A percentile compares a stretch with the other conserved stretches of the same genome.
phyloP scores from a whole-genome alignment of 2,113 vertebrate species.

The Saguinus imperator region DNA sequence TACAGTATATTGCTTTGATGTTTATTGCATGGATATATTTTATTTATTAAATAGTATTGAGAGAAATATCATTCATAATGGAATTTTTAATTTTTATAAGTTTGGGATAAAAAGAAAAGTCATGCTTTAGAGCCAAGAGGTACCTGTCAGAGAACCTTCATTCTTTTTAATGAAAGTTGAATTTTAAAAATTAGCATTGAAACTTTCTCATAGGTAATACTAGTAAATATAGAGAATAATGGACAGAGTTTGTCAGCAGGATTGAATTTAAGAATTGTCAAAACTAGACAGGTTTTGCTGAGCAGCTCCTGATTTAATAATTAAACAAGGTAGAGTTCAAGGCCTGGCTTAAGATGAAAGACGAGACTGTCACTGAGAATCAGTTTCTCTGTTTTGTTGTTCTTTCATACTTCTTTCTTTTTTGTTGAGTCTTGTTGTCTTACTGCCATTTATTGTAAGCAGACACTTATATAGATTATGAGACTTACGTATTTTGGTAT shows the following conservation, averaged over 20 bases:
- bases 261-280: constrained; percentile 91
- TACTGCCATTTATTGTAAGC: constrained; percentile 65
- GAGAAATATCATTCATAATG: constrained; percentile 5
- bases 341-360: constrained; percentile 90
- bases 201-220: constrained; percentile 82
- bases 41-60: constrained; percentile 6
- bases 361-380: constrained; percentile 89
- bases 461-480: neutral
- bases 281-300: constrained; percentile 86
- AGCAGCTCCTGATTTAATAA: constrained; percentile 90
- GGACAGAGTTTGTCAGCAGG: constrained; percentile 91
- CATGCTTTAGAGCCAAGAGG: constrained; percentile 60
- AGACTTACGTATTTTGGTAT: neutral
- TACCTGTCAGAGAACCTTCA: constrained; percentile 73
- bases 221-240: constrained; percentile 85
- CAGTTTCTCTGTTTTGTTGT: constrained; percentile 83
- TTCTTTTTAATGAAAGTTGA: constrained; percentile 84
- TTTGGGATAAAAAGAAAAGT: constrained; percentile 55
- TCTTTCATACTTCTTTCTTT: constrained; percentile 79
- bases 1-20: neutral
- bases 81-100: constrained; percentile 65
- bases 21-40: neutral
- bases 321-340: constrained; percentile 92
- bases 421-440: constrained; percentile 78
- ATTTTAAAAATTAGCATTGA: constrained; percentile 87